Evolutionary conservation across 2,797 vertebrate genomes (phyloP).

Genomic region (Pangasius sanitwongsei): DNA sequence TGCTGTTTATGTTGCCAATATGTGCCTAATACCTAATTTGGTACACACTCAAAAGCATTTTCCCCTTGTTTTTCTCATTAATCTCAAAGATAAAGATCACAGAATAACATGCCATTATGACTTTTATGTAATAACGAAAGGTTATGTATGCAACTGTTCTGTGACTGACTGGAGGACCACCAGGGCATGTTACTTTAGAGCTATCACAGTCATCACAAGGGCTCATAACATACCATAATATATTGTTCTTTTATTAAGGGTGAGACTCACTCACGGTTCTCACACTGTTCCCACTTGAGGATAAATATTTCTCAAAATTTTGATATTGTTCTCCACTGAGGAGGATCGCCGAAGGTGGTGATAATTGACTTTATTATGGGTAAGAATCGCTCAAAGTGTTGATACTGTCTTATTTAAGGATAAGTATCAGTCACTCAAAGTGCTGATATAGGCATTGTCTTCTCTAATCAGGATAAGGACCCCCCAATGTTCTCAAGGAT

Average conservation of each 20-base stretch:
- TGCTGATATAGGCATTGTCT: background rate
- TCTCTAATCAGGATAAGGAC: background rate
- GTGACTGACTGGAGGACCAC: background rate
- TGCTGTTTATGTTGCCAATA: conserved; percentile 11
- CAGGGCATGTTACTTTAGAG: background rate
- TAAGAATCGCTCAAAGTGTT: background rate
- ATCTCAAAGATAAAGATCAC: too few species aligned
- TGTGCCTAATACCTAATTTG: conserved; percentile 2
- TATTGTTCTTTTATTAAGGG: background rate
- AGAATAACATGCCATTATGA: background rate
- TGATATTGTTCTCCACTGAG: background rate
- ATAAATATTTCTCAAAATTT: background rate
- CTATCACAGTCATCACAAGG: background rate
- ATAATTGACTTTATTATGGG: background rate
- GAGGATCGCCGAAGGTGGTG: background rate
- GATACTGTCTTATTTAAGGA: background rate
- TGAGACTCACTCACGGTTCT: background rate
- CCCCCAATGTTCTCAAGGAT: background rate
- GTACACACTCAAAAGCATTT: background rate
- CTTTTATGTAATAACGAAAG: background rate
- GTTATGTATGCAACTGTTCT: background rate
- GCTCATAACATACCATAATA: background rate
- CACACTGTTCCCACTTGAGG: background rate
- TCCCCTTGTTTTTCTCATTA: background rate
- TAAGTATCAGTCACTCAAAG: background rate